Evolutionary conservation across 2,113 vertebrate species (phyloP), one percentile per base, ranked within the genome.

Genomic region (Procavia capensis): DNA sequence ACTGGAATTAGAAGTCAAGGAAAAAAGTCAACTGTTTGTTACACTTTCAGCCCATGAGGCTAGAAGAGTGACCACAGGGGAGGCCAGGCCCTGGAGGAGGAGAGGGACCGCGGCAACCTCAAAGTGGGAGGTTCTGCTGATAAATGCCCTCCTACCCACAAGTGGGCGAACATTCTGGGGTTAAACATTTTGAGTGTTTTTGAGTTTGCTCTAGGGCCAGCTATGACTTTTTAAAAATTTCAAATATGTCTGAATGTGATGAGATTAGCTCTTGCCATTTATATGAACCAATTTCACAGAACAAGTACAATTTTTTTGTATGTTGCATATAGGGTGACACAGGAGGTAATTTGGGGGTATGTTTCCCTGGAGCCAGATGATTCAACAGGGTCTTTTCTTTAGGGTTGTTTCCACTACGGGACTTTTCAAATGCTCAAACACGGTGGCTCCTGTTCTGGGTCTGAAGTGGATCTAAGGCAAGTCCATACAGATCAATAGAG

Each of bases 361-460:
- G n/a, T 57, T 63, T 9, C 31, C 81, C 78, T 43, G 75, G 31
- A 29, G 85, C 34, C 63, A 92, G 27, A 92, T 43, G 20, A 88
- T 81, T 95, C 97, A 85, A 78, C 75, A 47, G 74, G 14, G 78
- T 54, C 89, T 96, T 94, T 94, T 72, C 90, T 72, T 91, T 50
- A 74, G 57, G 70, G 22, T 4, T 68, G 93, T 94, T 88, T 66
- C 64, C 83, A 83, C 34, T 63, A 10, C 68, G 66, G 68, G 41
- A 74, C 41, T 70, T 96, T 82, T 81, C 41, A 87, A 36, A 76
- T 59, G 27, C 68, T 88, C 41, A 85, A 91, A 94, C 34, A 80
- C 41, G 34, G 0, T 74, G 59, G 76, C 83, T 94, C 22, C 66
- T 63, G 31, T 83, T 91, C 68, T 70, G 47, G 63, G 92, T 5